phyloP scores from a whole-genome alignment of 2,113 vertebrate species.

The Microcebus lehilahytsara region DNA sequence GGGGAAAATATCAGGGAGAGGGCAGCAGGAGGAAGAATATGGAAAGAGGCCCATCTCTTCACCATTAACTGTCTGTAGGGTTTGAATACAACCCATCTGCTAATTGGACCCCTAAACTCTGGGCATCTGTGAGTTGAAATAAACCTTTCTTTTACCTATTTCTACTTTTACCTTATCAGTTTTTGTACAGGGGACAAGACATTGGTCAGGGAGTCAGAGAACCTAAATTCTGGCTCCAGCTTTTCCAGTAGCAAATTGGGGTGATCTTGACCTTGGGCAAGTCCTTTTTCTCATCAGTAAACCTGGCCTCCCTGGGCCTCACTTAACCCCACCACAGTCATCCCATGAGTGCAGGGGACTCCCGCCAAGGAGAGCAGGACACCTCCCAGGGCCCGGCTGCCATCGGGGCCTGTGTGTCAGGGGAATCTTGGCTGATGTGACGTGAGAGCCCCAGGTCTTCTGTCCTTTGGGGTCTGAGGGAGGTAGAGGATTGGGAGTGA shows the following conservation, averaged over 20 bases:
- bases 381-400: not conserved
- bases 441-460: not conserved
- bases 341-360: rapidly evolving
- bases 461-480: not conserved
- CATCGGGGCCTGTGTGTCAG: not conserved
- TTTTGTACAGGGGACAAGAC: not conserved
- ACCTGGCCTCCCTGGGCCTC: not conserved
- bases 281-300: not conserved
- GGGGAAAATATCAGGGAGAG: not conserved
- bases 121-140: not conserved
- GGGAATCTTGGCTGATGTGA: not conserved
- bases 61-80: not conserved
- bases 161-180: not conserved
- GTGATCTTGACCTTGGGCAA: not conserved
- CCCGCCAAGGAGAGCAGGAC: not conserved
- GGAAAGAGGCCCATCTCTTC: not conserved
- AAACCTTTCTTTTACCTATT: not conserved
- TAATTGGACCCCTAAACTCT: not conserved
- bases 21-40: not conserved
- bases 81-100: not conserved
- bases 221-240: not conserved
- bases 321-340: too few relatives aligned
- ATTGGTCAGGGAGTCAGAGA: not conserved
- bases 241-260: not conserved
- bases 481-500: not conserved